Conservation (phyloP, 2,888 invertebrate genomes). For the Cloeon dipterum region DNA sequence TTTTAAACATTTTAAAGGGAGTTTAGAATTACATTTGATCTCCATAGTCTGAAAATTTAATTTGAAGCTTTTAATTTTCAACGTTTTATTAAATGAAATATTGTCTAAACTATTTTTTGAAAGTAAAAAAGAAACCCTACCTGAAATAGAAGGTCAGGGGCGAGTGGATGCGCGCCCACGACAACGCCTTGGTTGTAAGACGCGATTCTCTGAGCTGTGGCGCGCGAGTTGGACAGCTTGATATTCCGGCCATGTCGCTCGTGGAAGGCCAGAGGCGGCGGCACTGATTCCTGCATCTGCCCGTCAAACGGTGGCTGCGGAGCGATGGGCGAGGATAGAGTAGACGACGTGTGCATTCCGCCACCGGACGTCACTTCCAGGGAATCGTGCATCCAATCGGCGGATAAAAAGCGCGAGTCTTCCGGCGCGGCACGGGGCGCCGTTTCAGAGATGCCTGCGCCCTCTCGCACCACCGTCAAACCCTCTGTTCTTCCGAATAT, state of each 20-base stretch:
- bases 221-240: constrained; percentile 33
- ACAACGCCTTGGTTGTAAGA: constrained; percentile 71
- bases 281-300: constrained; percentile 15
- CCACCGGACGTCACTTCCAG: constrained; percentile 8
- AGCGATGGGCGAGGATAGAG: constrained; percentile 12
- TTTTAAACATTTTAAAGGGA: too few relatives aligned
- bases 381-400: constrained; percentile 10
- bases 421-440: constrained; percentile 7
- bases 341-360: constrained; percentile 11
- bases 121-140: too few relatives aligned
- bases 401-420: constrained; percentile 5
- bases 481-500: constrained; percentile 55
- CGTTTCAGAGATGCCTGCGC: constrained; percentile 16
- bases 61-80: too few relatives aligned
- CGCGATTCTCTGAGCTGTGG: constrained; percentile 43
- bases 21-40: too few relatives aligned
- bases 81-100: too few relatives aligned
- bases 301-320: background rate
- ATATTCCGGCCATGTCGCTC: constrained; percentile 70
- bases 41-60: too few relatives aligned
- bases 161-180: constrained; percentile 37
- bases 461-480: constrained; percentile 26
- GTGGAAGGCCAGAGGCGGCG: constrained; percentile 36
- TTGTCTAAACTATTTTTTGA: too few relatives aligned
- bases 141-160: constrained; percentile 42